Percentiles rank a stretch among this genome's conserved stretches.
Evolutionary conservation across 2,797 vertebrate species (phyloP).

Genomic region (Alca torda): DNA sequence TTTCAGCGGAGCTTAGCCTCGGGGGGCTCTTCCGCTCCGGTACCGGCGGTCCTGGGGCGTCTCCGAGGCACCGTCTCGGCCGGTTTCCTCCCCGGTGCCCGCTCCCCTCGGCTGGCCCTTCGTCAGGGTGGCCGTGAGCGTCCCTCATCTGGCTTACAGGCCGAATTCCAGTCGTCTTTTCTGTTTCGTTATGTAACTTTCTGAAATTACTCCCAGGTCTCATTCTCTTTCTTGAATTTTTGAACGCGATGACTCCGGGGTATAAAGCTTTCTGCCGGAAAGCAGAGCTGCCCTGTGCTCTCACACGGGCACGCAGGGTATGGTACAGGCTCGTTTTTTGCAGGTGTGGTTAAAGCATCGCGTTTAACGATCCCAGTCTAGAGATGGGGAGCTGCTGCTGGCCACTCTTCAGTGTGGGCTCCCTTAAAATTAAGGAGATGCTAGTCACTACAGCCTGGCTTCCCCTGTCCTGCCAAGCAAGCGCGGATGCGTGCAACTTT

Average conservation of each 20-base stretch:
- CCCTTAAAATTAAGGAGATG: accelerated
- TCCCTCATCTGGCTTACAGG: background rate
- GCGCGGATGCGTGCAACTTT: accelerated
- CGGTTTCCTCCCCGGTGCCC: background rate
- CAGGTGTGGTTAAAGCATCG: background rate
- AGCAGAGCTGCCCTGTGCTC: accelerated
- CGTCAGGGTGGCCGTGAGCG: accelerated
- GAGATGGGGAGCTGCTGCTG: accelerated
- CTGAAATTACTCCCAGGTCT: accelerated
- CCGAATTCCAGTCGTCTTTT: accelerated
- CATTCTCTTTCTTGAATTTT: accelerated
- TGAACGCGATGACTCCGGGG: accelerated
- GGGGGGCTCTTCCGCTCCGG: background rate
- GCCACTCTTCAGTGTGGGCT: background rate
- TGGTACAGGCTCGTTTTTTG: accelerated
- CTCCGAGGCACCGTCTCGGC: background rate
- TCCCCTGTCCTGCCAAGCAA: background rate
- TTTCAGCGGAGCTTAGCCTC: background rate
- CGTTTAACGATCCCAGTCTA: accelerated
- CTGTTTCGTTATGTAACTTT: background rate
- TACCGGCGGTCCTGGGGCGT: background rate
- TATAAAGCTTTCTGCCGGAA: accelerated
- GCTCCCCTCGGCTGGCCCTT: background rate
- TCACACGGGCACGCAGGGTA: accelerated
- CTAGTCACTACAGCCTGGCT: accelerated